These are phyloP conservation scores for Columba livia DNA, from an alignment of 2,113 vertebrate genomes.

Conservation along the genomic window DNA sequence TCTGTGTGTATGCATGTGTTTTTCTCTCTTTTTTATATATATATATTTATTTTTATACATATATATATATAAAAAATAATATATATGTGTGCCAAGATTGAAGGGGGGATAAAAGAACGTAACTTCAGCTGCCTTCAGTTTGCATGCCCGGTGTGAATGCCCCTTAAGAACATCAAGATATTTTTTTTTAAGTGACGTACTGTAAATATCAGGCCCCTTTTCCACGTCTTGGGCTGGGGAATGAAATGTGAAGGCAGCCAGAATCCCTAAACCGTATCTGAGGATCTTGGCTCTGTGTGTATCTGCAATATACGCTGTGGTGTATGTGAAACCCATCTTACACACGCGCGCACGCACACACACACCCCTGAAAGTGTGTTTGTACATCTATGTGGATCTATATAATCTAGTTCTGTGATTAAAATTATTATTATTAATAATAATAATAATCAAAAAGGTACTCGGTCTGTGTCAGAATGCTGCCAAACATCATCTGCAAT, in stretches of 20 bases:
- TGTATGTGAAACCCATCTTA: slow-evolving; percentile 44
- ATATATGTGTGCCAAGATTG: slow-evolving; percentile 53
- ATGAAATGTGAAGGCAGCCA: slow-evolving; percentile 2
- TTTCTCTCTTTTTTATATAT: slow-evolving; percentile 58
- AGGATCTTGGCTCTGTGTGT: slow-evolving; percentile 49
- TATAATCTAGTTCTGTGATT: slow-evolving; percentile 66
- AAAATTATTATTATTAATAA: slow-evolving; percentile 64
- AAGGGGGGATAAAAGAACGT: background rate
- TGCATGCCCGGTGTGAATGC: background rate
- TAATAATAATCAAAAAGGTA: slow-evolving; percentile 45
- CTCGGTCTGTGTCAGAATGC: slow-evolving; percentile 69
- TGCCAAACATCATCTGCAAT: slow-evolving; percentile 63
- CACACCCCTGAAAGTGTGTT: slow-evolving; percentile 26
- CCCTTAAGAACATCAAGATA: background rate
- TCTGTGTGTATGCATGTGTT: background rate
- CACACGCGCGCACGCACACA: background rate
- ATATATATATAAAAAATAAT: slow-evolving; percentile 63
- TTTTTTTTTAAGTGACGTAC: background rate
- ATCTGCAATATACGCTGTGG: slow-evolving; percentile 37
- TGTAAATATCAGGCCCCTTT: slow-evolving; percentile 40
- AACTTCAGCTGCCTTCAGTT: slow-evolving; percentile 49
- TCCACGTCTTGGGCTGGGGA: background rate
- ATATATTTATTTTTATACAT: slow-evolving; percentile 64
- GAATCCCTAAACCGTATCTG: background rate
- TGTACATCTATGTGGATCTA: slow-evolving; percentile 62